Percentiles rank a stretch among this genome's conserved stretches.
Evolutionary conservation across 2,888 invertebrate species (phyloP).

Genomic region (Anaspis maculata): DNA sequence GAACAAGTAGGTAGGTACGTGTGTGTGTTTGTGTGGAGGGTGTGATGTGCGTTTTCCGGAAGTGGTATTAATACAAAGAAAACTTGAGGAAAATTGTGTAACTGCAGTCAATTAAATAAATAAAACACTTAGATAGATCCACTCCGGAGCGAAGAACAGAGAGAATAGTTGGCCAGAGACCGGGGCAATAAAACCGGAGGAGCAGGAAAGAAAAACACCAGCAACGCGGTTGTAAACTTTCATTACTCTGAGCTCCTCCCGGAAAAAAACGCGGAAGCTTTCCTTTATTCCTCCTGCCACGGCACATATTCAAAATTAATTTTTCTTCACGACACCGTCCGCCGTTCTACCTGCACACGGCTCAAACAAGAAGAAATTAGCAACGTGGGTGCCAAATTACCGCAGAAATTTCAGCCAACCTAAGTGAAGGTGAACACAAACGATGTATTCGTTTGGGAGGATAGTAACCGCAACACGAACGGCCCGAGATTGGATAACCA

Average conservation of each 20-base stretch:
- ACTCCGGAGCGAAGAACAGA: too few relatives aligned
- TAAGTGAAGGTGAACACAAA: neutral
- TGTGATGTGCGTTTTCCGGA: too few relatives aligned
- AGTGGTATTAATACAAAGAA: too few relatives aligned
- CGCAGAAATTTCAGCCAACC: neutral
- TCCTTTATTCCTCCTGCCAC: constrained; percentile 8
- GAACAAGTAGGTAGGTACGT: too few relatives aligned
- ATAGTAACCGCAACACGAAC: constrained; percentile 15
- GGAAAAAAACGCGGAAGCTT: constrained; percentile 16
- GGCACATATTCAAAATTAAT: constrained; percentile 10
- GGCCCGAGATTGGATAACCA: constrained; percentile 17
- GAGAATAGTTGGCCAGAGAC: constrained; percentile 21
- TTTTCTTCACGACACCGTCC: neutral
- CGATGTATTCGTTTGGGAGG: constrained; percentile 6
- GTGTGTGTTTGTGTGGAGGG: too few relatives aligned
- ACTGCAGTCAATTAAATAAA: constrained; percentile 28
- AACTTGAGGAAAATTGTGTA: constrained; percentile 12
- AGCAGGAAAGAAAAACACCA: constrained; percentile 18
- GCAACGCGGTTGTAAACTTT: constrained; percentile 19
- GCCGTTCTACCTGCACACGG: neutral
- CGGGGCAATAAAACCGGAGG: constrained; percentile 14
- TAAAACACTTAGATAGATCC: constrained; percentile 28
- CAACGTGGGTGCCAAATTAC: neutral
- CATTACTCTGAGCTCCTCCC: constrained; percentile 17
- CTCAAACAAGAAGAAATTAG: neutral